Conservation (phyloP, 2,113 vertebrate species). For the Struthio camelus region DNA sequence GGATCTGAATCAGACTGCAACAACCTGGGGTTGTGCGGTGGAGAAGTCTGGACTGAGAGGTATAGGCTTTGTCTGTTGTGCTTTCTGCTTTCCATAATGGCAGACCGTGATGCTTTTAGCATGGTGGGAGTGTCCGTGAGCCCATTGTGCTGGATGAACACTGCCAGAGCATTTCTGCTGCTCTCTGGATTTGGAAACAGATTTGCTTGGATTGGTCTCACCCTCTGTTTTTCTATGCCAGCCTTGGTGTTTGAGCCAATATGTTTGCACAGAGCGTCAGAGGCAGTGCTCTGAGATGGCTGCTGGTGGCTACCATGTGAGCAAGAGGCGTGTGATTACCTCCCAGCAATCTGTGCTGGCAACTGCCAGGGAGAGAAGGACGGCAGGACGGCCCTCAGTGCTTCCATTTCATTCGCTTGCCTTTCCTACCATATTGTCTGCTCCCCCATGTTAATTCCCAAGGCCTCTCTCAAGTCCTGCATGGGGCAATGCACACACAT, state of each 20-base stretch:
- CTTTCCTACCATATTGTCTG: not conserved
- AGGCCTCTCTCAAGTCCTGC: not conserved
- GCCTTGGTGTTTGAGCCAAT: not conserved
- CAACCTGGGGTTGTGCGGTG: not conserved
- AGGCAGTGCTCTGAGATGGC: not conserved
- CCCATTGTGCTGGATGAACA: not conserved
- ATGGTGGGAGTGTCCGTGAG: not conserved
- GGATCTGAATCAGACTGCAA: not conserved
- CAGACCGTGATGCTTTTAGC: constrained; percentile 5
- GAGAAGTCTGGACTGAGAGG: not conserved
- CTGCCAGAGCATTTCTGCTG: not conserved
- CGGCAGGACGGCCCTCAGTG: not conserved
- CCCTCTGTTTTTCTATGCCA: not conserved
- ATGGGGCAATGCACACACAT: not conserved
- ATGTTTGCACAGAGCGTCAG: not conserved
- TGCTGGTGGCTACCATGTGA: not conserved
- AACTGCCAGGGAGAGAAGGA: not conserved
- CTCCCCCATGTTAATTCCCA: not conserved
- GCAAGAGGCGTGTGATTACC: not conserved
- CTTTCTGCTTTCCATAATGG: constrained; percentile 39
- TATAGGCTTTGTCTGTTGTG: not conserved
- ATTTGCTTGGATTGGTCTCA: constrained; percentile 6
- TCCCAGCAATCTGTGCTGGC: constrained; percentile 4
- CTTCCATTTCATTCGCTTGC: not conserved
- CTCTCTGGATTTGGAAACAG: constrained; percentile 22